Conservation (phyloP, 2,888 invertebrate species). For the Gandaritis pyraliata region DNA sequence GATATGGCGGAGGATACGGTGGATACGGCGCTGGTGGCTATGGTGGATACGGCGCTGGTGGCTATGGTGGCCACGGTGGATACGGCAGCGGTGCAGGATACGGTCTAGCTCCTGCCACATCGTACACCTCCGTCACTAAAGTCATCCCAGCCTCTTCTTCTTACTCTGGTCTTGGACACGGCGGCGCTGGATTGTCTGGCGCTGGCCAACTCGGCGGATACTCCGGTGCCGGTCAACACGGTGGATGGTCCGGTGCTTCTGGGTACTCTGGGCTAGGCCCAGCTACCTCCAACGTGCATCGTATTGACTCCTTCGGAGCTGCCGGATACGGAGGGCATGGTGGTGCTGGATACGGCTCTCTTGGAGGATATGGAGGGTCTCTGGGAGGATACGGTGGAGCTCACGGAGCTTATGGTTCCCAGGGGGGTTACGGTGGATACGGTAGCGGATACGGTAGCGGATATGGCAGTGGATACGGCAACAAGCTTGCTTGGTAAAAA, state of each 20-base stretch:
- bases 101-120: slow-evolving; percentile 46
- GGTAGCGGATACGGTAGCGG: slow-evolving; percentile 30
- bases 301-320: slow-evolving; percentile 36
- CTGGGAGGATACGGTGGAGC: slow-evolving; percentile 29
- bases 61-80: slow-evolving; percentile 39
- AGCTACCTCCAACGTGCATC: slow-evolving; percentile 49
- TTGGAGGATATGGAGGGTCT: slow-evolving; percentile 33
- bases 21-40: slow-evolving; percentile 30
- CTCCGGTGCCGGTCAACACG: slow-evolving; percentile 21
- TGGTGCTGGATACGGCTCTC: slow-evolving; percentile 18
- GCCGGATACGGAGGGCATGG: slow-evolving; percentile 26
- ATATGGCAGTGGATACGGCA: slow-evolving; percentile 29
- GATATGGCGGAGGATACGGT: slow-evolving; percentile 19
- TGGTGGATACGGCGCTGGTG: slow-evolving; percentile 34
- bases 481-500: slow-evolving; percentile 39
- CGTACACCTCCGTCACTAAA: slow-evolving; percentile 49
- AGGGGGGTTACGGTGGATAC: slow-evolving; percentile 30
- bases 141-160: slow-evolving; percentile 46
- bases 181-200: slow-evolving; percentile 29
- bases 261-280: slow-evolving; percentile 39
- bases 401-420: slow-evolving; percentile 17
- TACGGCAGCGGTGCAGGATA: slow-evolving; percentile 34
- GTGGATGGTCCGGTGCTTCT: slow-evolving; percentile 32
- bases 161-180: slow-evolving; percentile 33
- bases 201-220: slow-evolving; percentile 31